Evolutionary conservation across 2,113 vertebrate species (phyloP), one percentile per base, ranked within the genome.

Genomic region (Oncorhynchus tshawytscha): DNA sequence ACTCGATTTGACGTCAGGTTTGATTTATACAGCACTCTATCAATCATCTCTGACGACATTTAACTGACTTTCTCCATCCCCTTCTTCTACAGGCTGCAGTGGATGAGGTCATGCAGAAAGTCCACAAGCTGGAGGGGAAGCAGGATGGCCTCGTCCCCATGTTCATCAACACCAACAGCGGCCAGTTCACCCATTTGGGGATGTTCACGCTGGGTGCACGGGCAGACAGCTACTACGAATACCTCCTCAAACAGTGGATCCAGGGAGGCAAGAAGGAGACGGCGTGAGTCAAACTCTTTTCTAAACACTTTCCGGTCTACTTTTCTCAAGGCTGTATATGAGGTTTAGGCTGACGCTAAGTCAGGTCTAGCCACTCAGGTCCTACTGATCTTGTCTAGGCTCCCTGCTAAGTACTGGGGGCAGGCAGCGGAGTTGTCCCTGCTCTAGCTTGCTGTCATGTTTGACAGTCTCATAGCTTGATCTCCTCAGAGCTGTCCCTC

Each of bases 171-270:
- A 98, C 96, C 6, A 95, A 97, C 86, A 96, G 79, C 0, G 97
- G 97, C n/a, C 94, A 96, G 91, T 99, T 99, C 90, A 98, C 94
- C 4, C 97, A 97, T 78, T 81, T 94, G 60, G 95, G 96, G 1
- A 92, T 96, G 76, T 98, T 94, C 79, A 99, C 97, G 0, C 82
- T 99, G 81, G 97, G 97, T 2, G 97, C 97, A 78, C 82, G 97
- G 75, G 97, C 96, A 0, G 96, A 99, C 92, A 99, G 97, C 91
- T 99, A 98, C 92, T 99, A 99, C 6, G 97, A 99, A 78, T 99
- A 97, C 88, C 88, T 99, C 81, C 94, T 99, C 34, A 99, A 99
- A 86, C 96, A 98, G 81, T 99, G 97, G 97, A 93, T 99, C 87
- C 97, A 99, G 89, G 96, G 96, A 1, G 96, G 95, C 67, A 97